A percentile compares a stretch with the other conserved stretches of the same genome.
phyloP scores from a whole-genome alignment of 92 coral and sea anemone genomes.

The Umimayanthus kanabou region DNA sequence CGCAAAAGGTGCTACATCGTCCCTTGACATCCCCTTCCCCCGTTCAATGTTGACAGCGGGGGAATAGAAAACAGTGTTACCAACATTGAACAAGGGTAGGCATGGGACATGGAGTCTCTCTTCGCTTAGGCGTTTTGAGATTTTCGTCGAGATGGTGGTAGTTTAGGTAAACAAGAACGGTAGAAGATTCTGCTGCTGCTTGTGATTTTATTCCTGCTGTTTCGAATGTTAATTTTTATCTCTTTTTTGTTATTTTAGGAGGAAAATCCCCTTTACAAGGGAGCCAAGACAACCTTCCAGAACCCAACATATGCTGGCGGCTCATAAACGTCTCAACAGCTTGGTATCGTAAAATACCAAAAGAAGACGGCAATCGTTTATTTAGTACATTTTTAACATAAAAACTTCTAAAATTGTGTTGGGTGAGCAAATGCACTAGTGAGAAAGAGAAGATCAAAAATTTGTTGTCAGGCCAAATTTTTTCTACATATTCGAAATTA shows the following conservation, averaged over 20 bases:
- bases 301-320: slow-evolving; percentile 92
- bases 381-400: background rate
- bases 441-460: background rate
- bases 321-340: background rate
- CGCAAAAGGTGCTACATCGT: too few species aligned
- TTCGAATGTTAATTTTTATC: background rate
- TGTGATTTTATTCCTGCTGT: background rate
- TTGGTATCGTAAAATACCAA: too few species aligned
- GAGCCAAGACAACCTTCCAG: slow-evolving; percentile 91
- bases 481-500: too few species aligned
- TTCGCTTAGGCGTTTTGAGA: too few species aligned
- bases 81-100: too few species aligned
- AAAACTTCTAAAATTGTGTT: background rate
- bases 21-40: too few species aligned
- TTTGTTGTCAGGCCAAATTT: background rate
- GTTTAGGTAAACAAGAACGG: background rate
- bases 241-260: slow-evolving; percentile 64
- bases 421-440: background rate
- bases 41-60: too few species aligned
- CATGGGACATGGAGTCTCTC: too few species aligned
- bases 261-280: slow-evolving; percentile 94
- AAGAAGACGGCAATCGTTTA: background rate
- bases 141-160: background rate
- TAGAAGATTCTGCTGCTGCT: background rate
- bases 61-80: too few species aligned